These are phyloP conservation scores for Acanthosepion pharaonis DNA, from an alignment of 2,888 invertebrate genomes.

Conservation along the genomic window DNA sequence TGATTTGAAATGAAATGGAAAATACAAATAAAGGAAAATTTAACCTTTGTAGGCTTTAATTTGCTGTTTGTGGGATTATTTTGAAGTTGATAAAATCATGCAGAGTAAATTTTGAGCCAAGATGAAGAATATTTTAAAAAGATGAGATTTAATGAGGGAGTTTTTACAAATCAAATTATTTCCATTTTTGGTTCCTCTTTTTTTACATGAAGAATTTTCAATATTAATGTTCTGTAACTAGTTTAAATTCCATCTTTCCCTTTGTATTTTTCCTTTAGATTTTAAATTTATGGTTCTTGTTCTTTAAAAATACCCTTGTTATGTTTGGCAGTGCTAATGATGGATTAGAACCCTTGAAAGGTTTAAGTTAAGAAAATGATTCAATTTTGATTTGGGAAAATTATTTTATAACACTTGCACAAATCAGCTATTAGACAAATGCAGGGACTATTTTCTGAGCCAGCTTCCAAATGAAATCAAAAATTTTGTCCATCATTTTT, in stretches of 20 bases:
- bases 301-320: background rate
- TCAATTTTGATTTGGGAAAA: background rate
- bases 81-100: background rate
- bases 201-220: background rate
- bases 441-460: background rate
- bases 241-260: background rate
- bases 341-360: background rate
- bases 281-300: background rate
- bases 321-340: background rate
- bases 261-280: background rate
- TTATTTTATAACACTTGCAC: background rate
- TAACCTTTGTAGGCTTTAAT: background rate
- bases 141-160: conserved; percentile 11
- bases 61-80: background rate
- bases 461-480: background rate
- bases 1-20: background rate
- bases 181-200: background rate
- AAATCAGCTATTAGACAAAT: background rate
- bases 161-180: background rate
- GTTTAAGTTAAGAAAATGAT: background rate
- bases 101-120: background rate
- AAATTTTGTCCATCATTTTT: background rate
- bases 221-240: background rate
- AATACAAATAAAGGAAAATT: background rate
- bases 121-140: background rate